phyloP scores from a whole-genome alignment of 2,797 vertebrate species.

The Apogon talboti region DNA sequence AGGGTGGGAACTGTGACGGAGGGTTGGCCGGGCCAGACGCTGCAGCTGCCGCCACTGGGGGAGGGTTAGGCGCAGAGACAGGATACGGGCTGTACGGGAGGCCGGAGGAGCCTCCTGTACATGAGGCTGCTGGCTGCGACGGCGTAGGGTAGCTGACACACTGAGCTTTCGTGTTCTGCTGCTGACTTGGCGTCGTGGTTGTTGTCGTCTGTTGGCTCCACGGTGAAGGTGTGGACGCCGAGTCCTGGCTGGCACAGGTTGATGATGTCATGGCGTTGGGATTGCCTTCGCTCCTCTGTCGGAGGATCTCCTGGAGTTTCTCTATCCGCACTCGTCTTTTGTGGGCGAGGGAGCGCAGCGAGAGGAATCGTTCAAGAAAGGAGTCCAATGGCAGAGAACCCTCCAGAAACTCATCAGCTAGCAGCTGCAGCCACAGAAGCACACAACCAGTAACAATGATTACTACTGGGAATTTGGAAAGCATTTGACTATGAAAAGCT shows the following conservation, averaged over 20 bases:
- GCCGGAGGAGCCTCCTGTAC: constrained; percentile 35
- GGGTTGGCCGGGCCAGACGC: constrained; percentile 71
- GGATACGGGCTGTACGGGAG: constrained; percentile 84
- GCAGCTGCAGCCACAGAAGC: constrained; percentile 72
- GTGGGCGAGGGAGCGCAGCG: constrained; percentile 88
- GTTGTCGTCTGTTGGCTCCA: constrained; percentile 75
- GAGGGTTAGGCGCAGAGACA: constrained; percentile 48
- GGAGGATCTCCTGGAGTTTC: constrained; percentile 91
- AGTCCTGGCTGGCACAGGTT: constrained; percentile 59
- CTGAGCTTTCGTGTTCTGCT: constrained; percentile 64
- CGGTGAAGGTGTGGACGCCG: constrained; percentile 46
- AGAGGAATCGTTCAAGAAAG: constrained; percentile 89
- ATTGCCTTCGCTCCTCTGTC: constrained; percentile 74
- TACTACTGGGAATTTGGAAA: background rate
- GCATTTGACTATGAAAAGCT: background rate
- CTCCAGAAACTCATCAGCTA: constrained; percentile 92
- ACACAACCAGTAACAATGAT: background rate
- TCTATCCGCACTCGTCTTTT: constrained; percentile 89
- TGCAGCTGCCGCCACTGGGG: constrained; percentile 37
- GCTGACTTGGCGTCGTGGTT: constrained; percentile 57
- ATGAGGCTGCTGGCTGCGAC: constrained; percentile 60
- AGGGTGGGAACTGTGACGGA: constrained; percentile 79
- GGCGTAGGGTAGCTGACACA: constrained; percentile 57
- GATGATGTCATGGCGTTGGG: constrained; percentile 64
- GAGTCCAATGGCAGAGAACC: constrained; percentile 88